Conservation (phyloP, 2,113 vertebrate species). For the Chelonoidis abingdonii region DNA sequence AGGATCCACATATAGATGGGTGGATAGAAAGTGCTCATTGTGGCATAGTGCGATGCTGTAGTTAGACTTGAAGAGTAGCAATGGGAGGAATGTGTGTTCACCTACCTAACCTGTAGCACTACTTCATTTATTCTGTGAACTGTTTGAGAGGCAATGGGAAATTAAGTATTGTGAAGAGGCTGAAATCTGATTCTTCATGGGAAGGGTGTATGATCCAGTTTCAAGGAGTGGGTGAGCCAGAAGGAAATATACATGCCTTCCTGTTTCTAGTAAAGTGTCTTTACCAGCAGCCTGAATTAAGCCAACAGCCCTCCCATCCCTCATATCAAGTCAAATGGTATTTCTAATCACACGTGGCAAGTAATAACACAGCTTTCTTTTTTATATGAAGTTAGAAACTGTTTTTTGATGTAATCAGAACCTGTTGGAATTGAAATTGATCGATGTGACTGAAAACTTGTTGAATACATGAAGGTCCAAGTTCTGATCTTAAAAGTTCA, state of each 20-base stretch:
- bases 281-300: conserved; percentile 72
- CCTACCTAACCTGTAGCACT: conserved; percentile 65
- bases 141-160: conserved; percentile 72
- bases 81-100: conserved; percentile 74
- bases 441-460: conserved; percentile 73
- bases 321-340: conserved; percentile 49
- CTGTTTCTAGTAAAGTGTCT: conserved; percentile 70
- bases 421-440: conserved; percentile 75
- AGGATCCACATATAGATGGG: conserved; percentile 73
- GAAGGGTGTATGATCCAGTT: conserved; percentile 67
- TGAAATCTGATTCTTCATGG: conserved; percentile 69
- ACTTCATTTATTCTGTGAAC: conserved; percentile 63
- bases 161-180: conserved; percentile 62
- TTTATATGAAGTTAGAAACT: conserved; percentile 61
- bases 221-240: conserved; percentile 67
- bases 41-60: conserved; percentile 62
- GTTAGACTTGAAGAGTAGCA: conserved; percentile 75
- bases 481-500: conserved; percentile 72
- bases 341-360: conserved; percentile 34
- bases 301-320: conserved; percentile 53
- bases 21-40: conserved; percentile 69
- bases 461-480: background rate
- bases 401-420: conserved; percentile 72
- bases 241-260: conserved; percentile 58
- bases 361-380: conserved; percentile 65